phyloP scores from a whole-genome alignment of 2,797 vertebrate genomes.

The Sarcophilus harrisii region DNA sequence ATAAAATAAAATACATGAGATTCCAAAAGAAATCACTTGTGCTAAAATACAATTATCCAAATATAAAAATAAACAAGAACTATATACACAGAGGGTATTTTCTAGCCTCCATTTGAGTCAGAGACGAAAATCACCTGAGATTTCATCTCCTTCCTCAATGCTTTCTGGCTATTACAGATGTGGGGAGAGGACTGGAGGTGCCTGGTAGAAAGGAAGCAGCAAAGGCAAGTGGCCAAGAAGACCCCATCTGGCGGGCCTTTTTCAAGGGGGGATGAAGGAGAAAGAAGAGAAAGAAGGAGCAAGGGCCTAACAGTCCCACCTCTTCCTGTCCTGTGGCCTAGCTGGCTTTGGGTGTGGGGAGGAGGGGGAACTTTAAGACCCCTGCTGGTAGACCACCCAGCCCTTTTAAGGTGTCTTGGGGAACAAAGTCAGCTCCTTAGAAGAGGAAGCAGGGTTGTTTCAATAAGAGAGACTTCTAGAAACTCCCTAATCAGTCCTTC shows the following conservation, averaged over 20 bases:
- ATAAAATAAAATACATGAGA: background rate
- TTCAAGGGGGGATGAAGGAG: background rate
- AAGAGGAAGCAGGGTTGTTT: background rate
- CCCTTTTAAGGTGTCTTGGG: background rate
- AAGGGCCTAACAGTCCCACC: background rate
- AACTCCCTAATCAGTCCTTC: background rate
- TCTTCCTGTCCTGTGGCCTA: background rate
- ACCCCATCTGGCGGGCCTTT: background rate
- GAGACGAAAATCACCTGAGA: background rate
- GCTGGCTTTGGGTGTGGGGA: background rate
- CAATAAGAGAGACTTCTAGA: background rate
- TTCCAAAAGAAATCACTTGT: background rate
- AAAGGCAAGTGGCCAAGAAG: background rate
- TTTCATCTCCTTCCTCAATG: background rate
- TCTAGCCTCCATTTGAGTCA: background rate
- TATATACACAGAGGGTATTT: background rate
- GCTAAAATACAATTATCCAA: background rate
- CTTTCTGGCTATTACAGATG: background rate
- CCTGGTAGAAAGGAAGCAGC: background rate
- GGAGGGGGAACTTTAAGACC: background rate
- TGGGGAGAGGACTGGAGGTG: background rate
- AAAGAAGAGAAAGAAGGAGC: background rate
- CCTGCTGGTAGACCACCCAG: background rate
- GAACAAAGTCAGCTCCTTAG: background rate
- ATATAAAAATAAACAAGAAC: background rate